These are phyloP conservation scores for Axis porcinus DNA, from an alignment of 2,113 vertebrate species.

Conservation along the genomic window DNA sequence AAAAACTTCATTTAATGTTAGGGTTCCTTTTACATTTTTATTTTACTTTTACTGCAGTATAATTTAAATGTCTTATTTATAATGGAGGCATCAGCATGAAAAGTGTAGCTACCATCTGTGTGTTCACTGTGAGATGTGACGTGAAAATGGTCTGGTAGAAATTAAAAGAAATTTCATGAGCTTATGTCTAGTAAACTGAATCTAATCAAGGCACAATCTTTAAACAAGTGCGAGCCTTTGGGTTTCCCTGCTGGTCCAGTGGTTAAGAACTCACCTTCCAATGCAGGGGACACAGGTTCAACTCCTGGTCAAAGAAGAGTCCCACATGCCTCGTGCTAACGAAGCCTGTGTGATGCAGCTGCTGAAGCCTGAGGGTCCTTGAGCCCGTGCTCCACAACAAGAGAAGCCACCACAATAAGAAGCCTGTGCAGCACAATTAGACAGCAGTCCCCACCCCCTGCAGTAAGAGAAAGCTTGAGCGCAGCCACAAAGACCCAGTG, in stretches of 20 bases:
- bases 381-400: background rate
- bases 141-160: background rate
- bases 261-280: background rate
- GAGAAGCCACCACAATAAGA: background rate
- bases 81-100: background rate
- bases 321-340: background rate
- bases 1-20: background rate
- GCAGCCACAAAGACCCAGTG: background rate
- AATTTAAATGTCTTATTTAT: background rate
- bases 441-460: background rate
- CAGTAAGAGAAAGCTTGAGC: background rate
- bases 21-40: background rate
- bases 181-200: background rate
- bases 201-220: background rate
- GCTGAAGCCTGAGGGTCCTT: background rate
- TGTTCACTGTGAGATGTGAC: background rate
- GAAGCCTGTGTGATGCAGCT: background rate
- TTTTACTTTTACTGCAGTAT: background rate
- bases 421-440: rapidly evolving
- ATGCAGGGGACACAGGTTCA: background rate
- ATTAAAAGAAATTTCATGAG: background rate
- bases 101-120: background rate
- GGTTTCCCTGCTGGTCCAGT: background rate
- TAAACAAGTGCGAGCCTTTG: background rate
- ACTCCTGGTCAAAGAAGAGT: background rate